Percentiles rank a stretch among this genome's conserved stretches.
Conservation (phyloP, 2,113 vertebrate species). For the Rallus limicola region DNA sequence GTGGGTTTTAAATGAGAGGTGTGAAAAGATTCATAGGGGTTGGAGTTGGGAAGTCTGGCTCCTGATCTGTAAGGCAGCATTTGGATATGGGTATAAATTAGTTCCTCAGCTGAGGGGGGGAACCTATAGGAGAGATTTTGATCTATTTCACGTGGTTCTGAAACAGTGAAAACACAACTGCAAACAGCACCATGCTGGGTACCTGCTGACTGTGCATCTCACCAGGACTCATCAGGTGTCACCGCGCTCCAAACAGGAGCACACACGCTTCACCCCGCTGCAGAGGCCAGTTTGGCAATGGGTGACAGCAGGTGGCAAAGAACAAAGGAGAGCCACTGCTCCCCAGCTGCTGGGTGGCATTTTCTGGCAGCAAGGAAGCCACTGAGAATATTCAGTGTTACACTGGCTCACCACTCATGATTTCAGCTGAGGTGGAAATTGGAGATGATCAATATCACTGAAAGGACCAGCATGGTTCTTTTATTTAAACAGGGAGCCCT, state of each 20-base stretch:
- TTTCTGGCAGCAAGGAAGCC: neutral
- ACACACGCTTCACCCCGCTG: fast-evolving
- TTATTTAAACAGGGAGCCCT: neutral
- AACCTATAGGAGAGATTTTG: neutral
- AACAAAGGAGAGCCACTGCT: neutral
- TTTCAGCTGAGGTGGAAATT: neutral
- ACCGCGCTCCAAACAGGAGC: neutral
- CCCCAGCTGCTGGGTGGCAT: neutral
- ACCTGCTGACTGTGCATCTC: neutral
- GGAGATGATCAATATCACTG: neutral
- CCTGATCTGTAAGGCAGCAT: neutral
- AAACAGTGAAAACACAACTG: neutral
- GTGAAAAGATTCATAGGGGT: neutral
- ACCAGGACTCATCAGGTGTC: neutral
- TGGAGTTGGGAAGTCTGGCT: neutral
- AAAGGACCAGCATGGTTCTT: neutral
- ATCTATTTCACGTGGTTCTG: neutral
- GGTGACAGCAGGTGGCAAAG: neutral
- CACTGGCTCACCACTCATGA: neutral
- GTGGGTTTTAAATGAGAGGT: neutral
- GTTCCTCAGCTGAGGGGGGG: neutral
- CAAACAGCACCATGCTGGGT: neutral
- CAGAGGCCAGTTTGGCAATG: neutral
- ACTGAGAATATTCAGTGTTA: neutral
- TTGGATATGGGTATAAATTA: neutral